Evolutionary conservation across 2,888 invertebrate genomes (phyloP).

Genomic region (Pristionchus maxplancki): DNA sequence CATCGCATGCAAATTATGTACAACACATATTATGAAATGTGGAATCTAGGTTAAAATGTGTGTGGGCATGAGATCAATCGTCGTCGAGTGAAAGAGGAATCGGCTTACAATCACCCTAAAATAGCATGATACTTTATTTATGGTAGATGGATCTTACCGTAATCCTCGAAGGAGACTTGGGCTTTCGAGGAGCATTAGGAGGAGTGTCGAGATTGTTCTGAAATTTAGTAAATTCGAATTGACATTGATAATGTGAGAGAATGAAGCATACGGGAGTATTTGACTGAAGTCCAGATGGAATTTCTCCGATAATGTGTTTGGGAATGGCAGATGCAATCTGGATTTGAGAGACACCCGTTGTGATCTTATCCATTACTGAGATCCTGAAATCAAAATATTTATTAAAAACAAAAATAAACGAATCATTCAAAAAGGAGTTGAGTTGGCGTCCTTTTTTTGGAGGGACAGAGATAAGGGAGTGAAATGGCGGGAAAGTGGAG

Average conservation of each 20-base stretch:
- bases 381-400: neutral
- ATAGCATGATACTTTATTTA: neutral
- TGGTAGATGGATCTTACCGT: neutral
- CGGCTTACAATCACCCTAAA: constrained; percentile 20
- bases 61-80: neutral
- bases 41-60: neutral
- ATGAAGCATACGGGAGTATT: constrained; percentile 4
- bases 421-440: constrained; percentile 3
- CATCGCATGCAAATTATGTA: constrained; percentile 8
- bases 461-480: constrained; percentile 19
- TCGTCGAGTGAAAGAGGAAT: constrained; percentile 27
- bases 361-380: constrained; percentile 34
- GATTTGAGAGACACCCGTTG: constrained; percentile 13
- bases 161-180: constrained; percentile 43
- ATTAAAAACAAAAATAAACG: neutral
- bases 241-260: neutral
- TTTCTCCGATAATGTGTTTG: neutral
- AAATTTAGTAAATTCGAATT: no score
- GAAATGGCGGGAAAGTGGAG: constrained; percentile 38
- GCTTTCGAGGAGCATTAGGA: constrained; percentile 45
- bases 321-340: constrained; percentile 29
- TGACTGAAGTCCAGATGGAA: neutral
- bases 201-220: constrained; percentile 22
- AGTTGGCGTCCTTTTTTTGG: constrained; percentile 36
- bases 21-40: neutral